Base-by-base conservation (phyloP, 2,888 invertebrate species). In the Brassicogethes aeneus region DNA sequence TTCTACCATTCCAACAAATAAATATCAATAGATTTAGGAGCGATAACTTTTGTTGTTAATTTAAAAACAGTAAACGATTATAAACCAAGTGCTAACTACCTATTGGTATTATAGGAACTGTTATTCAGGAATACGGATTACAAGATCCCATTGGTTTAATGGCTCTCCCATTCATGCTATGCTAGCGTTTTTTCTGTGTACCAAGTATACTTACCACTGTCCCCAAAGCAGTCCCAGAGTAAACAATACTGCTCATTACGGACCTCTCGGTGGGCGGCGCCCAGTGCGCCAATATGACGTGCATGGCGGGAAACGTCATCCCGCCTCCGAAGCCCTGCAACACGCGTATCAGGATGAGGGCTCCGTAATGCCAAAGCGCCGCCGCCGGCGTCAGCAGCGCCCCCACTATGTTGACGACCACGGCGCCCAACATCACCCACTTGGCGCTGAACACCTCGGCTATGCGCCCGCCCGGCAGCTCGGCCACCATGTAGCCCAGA, bases 281-380 rank as follows among this genome's bases (percentile, higher is more conserved):
- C 94, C 94, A 95, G 41, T 82, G 77, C 0, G 92, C 85, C 53
- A 89, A 71, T 70, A 95, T 71, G 2, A 88, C 84, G 65, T 94
- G 92, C 85, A 91, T 88, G 0, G 89, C 86, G 0, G 94, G 94
- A 58, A 93, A 92, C 1, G 89, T 87, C 2, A 89, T 88, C 2
- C 88, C 89, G 75, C 82, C 86, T 12, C 85, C 85, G 34, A 91
- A 73, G 1, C 91, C 91, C 62, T 89, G 84, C 0, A 79, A 69
- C 2, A 74, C 61, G 30, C 91, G 72, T 75, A 89, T 77, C 1
- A 74, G 54, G 14, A 89, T 72, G 16, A 85, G 75, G 0, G 76
- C 76, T 0, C 72, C 67, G 51, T 77, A 82, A 57, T 84, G 80
- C 0, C 76, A 53, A n/a, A 77, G 60, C 0, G 90, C 86, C 57